These are phyloP conservation scores for Hemibagrus guttatus DNA, from an alignment of 2,797 vertebrate species.

Conservation along the genomic window DNA sequence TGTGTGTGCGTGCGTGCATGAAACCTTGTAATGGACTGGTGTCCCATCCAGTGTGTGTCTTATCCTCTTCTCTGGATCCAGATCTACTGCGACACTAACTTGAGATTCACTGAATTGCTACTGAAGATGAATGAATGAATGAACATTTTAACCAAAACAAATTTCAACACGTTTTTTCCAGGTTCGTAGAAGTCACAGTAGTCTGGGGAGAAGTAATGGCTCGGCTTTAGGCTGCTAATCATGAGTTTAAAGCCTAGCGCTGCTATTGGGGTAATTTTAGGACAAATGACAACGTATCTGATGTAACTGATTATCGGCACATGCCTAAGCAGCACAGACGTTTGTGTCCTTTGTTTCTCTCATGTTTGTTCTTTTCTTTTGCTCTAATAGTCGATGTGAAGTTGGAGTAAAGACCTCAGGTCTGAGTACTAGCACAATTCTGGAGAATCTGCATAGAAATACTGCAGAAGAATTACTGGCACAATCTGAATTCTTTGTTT, in stretches of 20 bases:
- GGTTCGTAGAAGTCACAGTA: neutral
- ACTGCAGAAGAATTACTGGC: conserved; percentile 18
- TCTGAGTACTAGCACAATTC: conserved; percentile 43
- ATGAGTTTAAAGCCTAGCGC: neutral
- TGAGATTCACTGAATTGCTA: no score
- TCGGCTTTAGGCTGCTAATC: neutral
- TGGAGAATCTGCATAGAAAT: conserved; percentile 15
- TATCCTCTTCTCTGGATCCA: neutral
- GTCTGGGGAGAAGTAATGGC: neutral
- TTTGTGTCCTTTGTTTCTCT: neutral
- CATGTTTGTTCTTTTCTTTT: neutral
- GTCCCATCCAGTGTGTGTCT: neutral
- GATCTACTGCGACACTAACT: no score
- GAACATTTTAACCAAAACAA: neutral
- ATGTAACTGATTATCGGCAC: conserved; percentile 1
- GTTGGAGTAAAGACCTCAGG: conserved; percentile 10
- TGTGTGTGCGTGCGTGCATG: neutral
- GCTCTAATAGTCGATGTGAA: neutral
- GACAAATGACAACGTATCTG: neutral
- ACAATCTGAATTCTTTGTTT: conserved; percentile 25
- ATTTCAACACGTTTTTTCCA: neutral
- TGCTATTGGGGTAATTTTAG: no score
- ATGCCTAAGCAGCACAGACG: conserved; percentile 15
- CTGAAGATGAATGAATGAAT: neutral
- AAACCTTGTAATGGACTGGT: neutral